Base-by-base conservation (phyloP, 2,113 vertebrate genomes). In the Poeciliopsis occidentalis region DNA sequence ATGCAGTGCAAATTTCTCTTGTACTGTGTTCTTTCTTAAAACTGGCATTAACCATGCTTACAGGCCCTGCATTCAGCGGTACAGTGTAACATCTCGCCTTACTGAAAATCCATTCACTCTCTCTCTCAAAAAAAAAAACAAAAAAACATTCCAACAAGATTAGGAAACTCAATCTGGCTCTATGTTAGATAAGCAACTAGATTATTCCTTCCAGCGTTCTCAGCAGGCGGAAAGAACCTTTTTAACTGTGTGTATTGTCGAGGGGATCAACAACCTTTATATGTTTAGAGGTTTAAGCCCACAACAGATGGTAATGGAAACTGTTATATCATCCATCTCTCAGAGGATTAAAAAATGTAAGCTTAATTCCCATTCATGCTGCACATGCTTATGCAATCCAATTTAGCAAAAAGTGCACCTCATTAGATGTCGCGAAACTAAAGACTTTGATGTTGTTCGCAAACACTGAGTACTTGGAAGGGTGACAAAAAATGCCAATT, bases 271-370 rank as follows among this genome's bases (percentile, higher is more conserved):
- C 78, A 78, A 73, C 79, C 71, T 76, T 87, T 87, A 71, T 84
- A 80, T 73, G 83, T 87, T 71, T 63, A 85, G 86, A 81, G 86
- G 69, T 85, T 88, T 88, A 91, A 86, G 54, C 73, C 70, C 44
- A 17, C 27, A 89, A 60, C 90, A 92, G 92, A 90, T 92, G 92
- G 84, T 82, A 79, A 84, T 60, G 67, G 68, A 89, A 75, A 82
- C 73, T 32, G 65, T 90, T 88, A 83, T 61, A 79, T 86, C 85
- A 90, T 76, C 71, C 78, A 39, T 82, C 70, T 83, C 75, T 80
- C 65, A 78, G 60, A 76, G 79, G 90, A 92, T 91, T 89, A 85
- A 88, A 84, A 76, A 76, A 88, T 88, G 67, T 66, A 71, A 47
- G 71, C 63, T 73, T 47, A 62, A 81, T 75, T 82, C 17, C 26